phyloP scores from a whole-genome alignment of 2,113 vertebrate genomes.

The Oxyruncus cristatus region DNA sequence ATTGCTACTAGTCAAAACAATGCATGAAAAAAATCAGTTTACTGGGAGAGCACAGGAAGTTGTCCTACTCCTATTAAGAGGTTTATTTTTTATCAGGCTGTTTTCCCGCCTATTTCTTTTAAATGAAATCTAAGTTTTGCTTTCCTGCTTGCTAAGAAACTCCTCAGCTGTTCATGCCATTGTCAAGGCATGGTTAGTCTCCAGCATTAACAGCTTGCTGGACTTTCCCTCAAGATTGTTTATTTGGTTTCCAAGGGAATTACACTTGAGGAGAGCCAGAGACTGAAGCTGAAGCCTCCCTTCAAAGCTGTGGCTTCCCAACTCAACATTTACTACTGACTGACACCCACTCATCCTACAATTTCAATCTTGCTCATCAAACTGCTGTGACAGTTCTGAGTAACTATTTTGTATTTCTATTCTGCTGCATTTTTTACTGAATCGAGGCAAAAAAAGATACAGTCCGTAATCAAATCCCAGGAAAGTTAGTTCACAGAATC shows the following conservation, averaged over 20 bases:
- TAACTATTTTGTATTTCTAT: not conserved
- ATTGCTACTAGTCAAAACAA: not conserved
- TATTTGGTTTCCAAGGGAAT: not conserved
- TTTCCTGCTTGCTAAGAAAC: not conserved
- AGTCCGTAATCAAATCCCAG: not conserved
- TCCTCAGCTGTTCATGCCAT: not conserved
- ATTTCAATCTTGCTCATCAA: not conserved
- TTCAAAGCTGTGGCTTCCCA: not conserved
- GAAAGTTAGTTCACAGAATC: not conserved
- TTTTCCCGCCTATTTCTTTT: rapidly evolving
- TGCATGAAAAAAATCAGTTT: not conserved
- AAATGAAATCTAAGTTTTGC: not conserved
- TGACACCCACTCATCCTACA: not conserved
- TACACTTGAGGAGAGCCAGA: not conserved
- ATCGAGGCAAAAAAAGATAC: not conserved
- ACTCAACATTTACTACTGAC: not conserved
- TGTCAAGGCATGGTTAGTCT: not conserved
- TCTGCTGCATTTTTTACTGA: not conserved
- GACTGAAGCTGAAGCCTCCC: not conserved
- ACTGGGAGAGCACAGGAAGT: not conserved
- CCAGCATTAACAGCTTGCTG: not conserved
- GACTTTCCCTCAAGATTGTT: not conserved
- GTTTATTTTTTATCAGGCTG: not conserved
- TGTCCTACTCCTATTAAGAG: not conserved
- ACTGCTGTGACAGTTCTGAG: not conserved